Base-by-base conservation (phyloP, 2,888 invertebrate genomes). In the Ochropleura plecta region DNA sequence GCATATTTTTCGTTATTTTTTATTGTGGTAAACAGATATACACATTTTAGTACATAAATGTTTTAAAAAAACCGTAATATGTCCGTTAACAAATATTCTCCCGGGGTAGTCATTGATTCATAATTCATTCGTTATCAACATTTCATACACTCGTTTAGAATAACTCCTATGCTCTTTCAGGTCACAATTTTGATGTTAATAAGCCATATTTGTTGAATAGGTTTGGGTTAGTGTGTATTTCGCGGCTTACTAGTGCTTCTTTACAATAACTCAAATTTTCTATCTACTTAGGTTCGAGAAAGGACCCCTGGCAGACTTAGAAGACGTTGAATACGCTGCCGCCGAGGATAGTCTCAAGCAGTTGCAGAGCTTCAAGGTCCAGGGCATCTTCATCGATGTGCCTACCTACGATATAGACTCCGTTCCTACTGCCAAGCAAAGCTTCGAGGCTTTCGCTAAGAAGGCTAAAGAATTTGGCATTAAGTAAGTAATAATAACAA, bases 241-340 rank as follows among this genome's bases (percentile, higher is more conserved):
- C 16, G 30, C 7, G 0, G 30, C 16, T 30, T 57, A 30, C 16
- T 16, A 30, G 8, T 59, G 30, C 16, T 57, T 30, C 57, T 57
- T 57, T 59, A 57, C 30, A 59, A 40, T 59, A 59, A 59, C 30
- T 12, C 44, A 5, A 30, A 12, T 44, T n/a, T 44, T n/a, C 12
- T 44, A 20, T 62, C 44, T 44, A 7, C n/a, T n/a, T 14, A 97
- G 97, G 97, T 98, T 97, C 97, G 98, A 99, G 93, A 97, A 98
- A 89, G 98, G 98, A 49, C 97, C 98, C 0, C 95, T 98, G 60
- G 97, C 98, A 77, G 98, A 98, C 90, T 94, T 98, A 8, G 94
- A 97, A 0, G 80, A 81, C 0, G 59, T 76, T 0, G 82, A 81
- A 48, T 90, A 88, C 64, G 78, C 74, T 0, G 88, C 82, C 0